These are phyloP conservation scores for Chironex yamaguchii DNA, from an alignment of 30 jellyfish, hydroid and myxozoan species.

Conservation along the genomic window DNA sequence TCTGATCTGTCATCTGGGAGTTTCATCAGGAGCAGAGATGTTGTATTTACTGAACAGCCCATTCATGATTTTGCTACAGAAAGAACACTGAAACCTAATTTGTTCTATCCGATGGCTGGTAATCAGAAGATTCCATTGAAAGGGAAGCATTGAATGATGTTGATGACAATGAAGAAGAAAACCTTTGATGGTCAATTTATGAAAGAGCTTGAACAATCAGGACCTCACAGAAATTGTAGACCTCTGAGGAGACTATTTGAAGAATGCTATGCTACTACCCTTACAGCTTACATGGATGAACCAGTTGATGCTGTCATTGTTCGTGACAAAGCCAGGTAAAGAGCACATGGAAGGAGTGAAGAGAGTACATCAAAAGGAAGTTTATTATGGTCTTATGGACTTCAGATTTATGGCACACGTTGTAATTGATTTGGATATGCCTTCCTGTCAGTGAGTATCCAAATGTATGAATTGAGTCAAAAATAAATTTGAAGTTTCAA, in stretches of 20 bases:
- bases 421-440: no score
- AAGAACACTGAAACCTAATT: not conserved
- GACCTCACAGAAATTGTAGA: conserved; percentile 18
- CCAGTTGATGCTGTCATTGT: conserved; percentile 1
- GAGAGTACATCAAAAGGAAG: no score
- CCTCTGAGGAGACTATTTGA: conserved; percentile 14
- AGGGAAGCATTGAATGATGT: no score
- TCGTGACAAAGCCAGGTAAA: conserved; percentile 1
- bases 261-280: conserved; percentile 22
- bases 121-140: conserved; percentile 20
- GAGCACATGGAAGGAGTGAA: conserved; percentile 25
- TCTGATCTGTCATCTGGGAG: conserved; percentile 15
- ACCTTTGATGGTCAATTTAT: conserved; percentile 25
- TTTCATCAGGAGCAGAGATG: conserved; percentile 28
- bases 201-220: conserved; percentile 22
- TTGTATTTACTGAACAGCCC: conserved; percentile 33
- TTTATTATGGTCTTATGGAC: no score
- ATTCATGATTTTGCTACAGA: conserved; percentile 31
- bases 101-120: conserved; percentile 28
- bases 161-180: conserved; percentile 14
- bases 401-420: no score
- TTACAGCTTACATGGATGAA: conserved; percentile 21
- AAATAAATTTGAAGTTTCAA: no score
- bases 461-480: no score
- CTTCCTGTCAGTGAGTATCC: no score